phyloP scores from a whole-genome alignment of 2,113 vertebrate genomes.

The Notarius quadriscutis region DNA sequence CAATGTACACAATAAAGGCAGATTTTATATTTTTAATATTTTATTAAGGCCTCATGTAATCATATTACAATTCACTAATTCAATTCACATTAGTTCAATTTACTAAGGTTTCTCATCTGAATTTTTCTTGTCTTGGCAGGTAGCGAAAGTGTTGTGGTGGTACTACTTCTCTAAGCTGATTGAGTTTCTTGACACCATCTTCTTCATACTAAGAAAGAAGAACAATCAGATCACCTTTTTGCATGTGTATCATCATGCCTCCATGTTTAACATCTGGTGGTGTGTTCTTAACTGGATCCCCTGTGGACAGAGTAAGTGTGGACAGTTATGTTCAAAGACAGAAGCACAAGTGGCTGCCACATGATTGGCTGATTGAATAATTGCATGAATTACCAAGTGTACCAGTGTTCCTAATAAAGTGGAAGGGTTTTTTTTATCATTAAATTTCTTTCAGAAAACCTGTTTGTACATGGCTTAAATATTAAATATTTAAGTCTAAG shows the following conservation, averaged over 20 bases:
- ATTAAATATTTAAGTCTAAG: background rate
- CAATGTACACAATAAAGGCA: background rate
- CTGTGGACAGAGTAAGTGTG: constrained; percentile 85
- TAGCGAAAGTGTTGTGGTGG: constrained; percentile 88
- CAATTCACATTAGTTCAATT: too few species aligned
- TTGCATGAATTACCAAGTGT: background rate
- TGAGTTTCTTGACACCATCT: constrained; percentile 86
- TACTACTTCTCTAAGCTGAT: constrained; percentile 89
- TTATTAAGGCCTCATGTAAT: background rate
- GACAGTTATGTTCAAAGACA: background rate
- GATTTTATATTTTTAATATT: background rate
- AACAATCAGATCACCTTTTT: constrained; percentile 86
- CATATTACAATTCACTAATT: background rate
- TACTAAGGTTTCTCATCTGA: background rate
- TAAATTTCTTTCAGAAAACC: background rate
- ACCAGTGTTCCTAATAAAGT: background rate
- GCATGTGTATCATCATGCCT: constrained; percentile 87
- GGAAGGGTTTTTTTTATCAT: background rate
- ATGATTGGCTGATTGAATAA: background rate
- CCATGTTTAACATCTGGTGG: constrained; percentile 94
- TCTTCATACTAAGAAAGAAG: constrained; percentile 88
- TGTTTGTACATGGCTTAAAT: background rate
- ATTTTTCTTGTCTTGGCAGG: constrained; percentile 65
- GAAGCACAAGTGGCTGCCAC: background rate
- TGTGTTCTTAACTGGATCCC: constrained; percentile 91